Percentiles rank a stretch among this genome's conserved stretches.
Evolutionary conservation across 2,797 vertebrate genomes (phyloP).

Genomic region (Onychomys torridus): DNA sequence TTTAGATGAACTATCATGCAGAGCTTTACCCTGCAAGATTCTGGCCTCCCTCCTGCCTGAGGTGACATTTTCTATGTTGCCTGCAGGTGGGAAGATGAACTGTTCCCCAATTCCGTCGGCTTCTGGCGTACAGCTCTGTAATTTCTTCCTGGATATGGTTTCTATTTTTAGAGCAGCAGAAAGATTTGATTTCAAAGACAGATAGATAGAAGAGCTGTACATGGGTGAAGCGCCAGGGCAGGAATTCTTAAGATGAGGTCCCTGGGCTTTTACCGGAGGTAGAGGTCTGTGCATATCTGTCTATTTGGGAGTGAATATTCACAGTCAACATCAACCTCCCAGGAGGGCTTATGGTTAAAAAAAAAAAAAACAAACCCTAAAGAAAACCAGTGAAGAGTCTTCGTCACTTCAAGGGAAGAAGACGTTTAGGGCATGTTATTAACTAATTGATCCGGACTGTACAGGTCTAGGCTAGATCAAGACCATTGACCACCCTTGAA

Average conservation of each 20-base stretch:
- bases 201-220: conserved; percentile 17
- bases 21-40: background rate
- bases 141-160: conserved; percentile 68
- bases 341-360: conserved; percentile 4
- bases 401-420: background rate
- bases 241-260: conserved; percentile 26
- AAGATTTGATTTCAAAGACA: conserved; percentile 73
- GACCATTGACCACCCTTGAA: background rate
- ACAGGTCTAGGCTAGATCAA: background rate
- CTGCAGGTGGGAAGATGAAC: conserved; percentile 49
- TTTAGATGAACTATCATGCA: background rate
- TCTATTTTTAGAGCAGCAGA: conserved; percentile 75
- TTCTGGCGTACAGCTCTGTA: conserved; percentile 28
- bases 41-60: background rate
- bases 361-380: background rate
- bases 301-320: background rate
- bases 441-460: background rate
- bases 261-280: background rate
- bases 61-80: background rate
- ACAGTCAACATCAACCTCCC: background rate
- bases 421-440: background rate
- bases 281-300: background rate
- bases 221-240: background rate
- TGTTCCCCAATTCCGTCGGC: background rate
- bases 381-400: conserved; percentile 29